A percentile compares a stretch with the other conserved stretches of the same genome.
These are phyloP conservation scores for Sarcophaga carnaria DNA, from an alignment of 2,888 invertebrate species.

Conservation along the genomic window DNA sequence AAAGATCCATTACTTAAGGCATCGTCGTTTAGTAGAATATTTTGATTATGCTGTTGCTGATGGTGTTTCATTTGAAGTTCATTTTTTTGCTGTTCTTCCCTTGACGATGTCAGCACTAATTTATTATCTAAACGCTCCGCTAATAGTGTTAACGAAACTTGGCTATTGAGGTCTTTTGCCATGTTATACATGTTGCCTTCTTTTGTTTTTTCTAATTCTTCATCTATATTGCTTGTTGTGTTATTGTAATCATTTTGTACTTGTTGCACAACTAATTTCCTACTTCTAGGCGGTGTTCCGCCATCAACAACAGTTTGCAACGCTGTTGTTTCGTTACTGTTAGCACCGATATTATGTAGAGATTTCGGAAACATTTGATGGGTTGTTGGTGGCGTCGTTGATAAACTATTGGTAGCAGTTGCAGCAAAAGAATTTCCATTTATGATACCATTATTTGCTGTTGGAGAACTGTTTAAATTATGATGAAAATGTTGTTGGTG, in stretches of 20 bases:
- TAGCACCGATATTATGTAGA: constrained; percentile 62
- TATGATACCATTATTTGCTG: constrained; percentile 43
- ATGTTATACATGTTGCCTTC: neutral
- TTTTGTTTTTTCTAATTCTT: constrained; percentile 6
- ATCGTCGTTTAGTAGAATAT: constrained; percentile 44
- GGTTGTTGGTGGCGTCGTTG: constrained; percentile 70
- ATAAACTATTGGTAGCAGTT: neutral
- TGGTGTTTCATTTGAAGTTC: neutral
- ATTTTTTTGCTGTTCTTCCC: constrained; percentile 9
- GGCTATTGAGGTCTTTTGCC: constrained; percentile 32
- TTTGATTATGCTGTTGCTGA: constrained; percentile 44
- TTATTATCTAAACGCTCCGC: constrained; percentile 77
- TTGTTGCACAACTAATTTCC: constrained; percentile 50
- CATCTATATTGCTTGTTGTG: constrained; percentile 24
- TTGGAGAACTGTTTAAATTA: constrained; percentile 73
- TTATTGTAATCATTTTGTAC: constrained; percentile 48
- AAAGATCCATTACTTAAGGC: constrained; percentile 56
- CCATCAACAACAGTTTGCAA: constrained; percentile 9
- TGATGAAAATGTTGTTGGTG: constrained; percentile 80
- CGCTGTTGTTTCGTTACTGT: constrained; percentile 57
- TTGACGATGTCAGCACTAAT: constrained; percentile 67
- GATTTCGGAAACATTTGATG: constrained; percentile 80
- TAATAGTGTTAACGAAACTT: constrained; percentile 71
- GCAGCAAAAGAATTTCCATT: constrained; percentile 18
- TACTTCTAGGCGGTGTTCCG: constrained; percentile 44